These are phyloP conservation scores for Zophobas morio DNA, from an alignment of 1,140 invertebrate genomes.

Conservation along the genomic window DNA sequence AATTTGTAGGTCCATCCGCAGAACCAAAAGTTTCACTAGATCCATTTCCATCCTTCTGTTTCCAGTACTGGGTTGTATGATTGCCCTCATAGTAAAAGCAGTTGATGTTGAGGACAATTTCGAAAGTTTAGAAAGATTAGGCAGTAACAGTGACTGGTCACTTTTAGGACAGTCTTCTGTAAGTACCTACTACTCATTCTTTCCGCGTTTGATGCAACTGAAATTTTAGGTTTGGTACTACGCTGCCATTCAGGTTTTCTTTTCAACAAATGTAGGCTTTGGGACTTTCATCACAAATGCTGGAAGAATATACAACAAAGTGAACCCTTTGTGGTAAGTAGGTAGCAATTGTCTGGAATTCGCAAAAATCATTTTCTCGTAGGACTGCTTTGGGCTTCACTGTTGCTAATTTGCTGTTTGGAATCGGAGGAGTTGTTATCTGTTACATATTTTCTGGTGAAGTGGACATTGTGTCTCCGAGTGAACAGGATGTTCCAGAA, in stretches of 20 bases:
- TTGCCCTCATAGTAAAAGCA: constrained; percentile 61
- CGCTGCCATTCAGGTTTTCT: constrained; percentile 72
- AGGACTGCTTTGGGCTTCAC: constrained; percentile 69
- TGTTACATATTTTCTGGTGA: constrained; percentile 66
- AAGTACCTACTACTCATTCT: constrained; percentile 45
- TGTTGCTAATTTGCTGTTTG: constrained; percentile 67
- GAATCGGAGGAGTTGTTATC: constrained; percentile 66
- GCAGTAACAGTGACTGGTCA: constrained; percentile 60
- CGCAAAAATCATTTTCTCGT: constrained; percentile 51
- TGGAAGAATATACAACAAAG: constrained; percentile 72
- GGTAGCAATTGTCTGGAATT: constrained; percentile 3
- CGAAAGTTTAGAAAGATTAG: constrained; percentile 56
- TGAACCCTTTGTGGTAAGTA: constrained; percentile 73
- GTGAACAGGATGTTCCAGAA: constrained; percentile 62
- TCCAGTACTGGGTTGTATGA: constrained; percentile 59
- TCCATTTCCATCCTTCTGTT: constrained; percentile 65
- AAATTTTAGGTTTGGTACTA: constrained; percentile 72
- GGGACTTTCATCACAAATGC: constrained; percentile 74
- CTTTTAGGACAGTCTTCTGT: constrained; percentile 62
- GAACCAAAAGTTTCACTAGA: constrained; percentile 68
- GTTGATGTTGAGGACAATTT: constrained; percentile 55
- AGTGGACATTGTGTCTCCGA: constrained; percentile 53
- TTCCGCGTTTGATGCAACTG: constrained; percentile 31
- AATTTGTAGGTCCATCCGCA: constrained; percentile 67
- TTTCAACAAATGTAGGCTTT: constrained; percentile 73